Evolutionary conservation across 2,797 vertebrate genomes (phyloP).

Genomic region (Semotilus atromaculatus): DNA sequence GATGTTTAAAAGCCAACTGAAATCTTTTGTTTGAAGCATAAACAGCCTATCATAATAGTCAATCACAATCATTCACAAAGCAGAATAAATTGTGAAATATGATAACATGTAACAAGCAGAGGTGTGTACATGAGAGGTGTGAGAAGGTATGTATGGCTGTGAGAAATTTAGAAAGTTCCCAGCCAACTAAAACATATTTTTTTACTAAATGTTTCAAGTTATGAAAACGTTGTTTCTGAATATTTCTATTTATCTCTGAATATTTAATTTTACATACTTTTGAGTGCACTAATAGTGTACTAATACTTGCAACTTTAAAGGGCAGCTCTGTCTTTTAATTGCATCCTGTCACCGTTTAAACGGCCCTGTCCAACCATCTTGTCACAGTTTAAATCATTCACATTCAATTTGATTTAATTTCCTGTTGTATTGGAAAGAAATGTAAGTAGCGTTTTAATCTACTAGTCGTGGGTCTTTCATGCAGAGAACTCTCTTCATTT

Average conservation of each 20-base stretch:
- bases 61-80: neutral
- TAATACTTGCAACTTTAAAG: neutral
- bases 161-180: neutral
- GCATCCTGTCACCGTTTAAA: neutral
- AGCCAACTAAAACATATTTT: neutral
- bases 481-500: neutral
- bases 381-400: neutral
- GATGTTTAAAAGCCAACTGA: constrained; percentile 6
- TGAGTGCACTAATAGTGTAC: no score
- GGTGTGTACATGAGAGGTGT: neutral
- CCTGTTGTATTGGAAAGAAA: neutral
- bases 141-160: neutral
- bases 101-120: constrained; percentile 5
- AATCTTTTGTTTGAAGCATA: neutral
- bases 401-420: neutral
- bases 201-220: neutral
- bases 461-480: neutral
- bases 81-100: neutral
- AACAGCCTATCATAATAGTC: neutral
- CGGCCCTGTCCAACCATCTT: neutral
- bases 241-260: neutral
- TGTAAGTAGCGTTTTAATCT: neutral
- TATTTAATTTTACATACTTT: no score
- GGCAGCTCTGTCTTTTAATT: neutral
- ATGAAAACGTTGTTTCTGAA: neutral